Base-by-base conservation (phyloP, 2,113 vertebrate species). In the Falcunculus frontatus region DNA sequence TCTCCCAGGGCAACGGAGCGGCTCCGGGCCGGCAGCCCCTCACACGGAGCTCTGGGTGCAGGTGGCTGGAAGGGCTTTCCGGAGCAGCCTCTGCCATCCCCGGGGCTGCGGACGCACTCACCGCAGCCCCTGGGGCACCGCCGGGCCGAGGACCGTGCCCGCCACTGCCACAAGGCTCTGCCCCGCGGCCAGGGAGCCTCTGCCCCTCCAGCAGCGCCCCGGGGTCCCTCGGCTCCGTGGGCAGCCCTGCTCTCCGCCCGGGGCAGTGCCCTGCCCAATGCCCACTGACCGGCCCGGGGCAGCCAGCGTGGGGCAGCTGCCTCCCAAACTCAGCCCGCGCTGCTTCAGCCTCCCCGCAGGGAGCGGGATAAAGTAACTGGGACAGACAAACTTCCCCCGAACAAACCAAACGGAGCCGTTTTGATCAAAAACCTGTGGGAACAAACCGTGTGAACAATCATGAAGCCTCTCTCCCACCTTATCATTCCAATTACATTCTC, bases 401-500 rank as follows among this genome's bases (percentile, higher is more conserved):
- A 78, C 77, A 39, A 87, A 80, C 32, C 77, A 83, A 94, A 81
- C 42, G 11, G 84, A 76, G 78, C 59, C 59, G 21, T 65, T 96
- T 88, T 4, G 13, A 87, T 83, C 72, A 76, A 87, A 96, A 91
- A 49, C 37, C 41, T 42, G 26, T 8, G 75, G 91, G 90, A 94
- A 87, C 60, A 83, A 92, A 86, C 76, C 5, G 44, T 89, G 93
- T 12, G 64, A 96, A 93, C 89, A 89, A 93, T 97, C 92, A 20
- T 75, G 91, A 75, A n/a, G 59, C 77, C 84, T 93, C 87, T 97
- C 90, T 89, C 90, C 77, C 91, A 90, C 94, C 96, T 97, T 97
- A 98, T 98, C 96, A 96, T 97, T 97, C 95, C 96, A 97, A 98
- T 98, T 98, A 97, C 97, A 96, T 96, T 97, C 97, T 95, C 97